phyloP scores from a whole-genome alignment of 2,113 vertebrate species.

The Butorides virescens region DNA sequence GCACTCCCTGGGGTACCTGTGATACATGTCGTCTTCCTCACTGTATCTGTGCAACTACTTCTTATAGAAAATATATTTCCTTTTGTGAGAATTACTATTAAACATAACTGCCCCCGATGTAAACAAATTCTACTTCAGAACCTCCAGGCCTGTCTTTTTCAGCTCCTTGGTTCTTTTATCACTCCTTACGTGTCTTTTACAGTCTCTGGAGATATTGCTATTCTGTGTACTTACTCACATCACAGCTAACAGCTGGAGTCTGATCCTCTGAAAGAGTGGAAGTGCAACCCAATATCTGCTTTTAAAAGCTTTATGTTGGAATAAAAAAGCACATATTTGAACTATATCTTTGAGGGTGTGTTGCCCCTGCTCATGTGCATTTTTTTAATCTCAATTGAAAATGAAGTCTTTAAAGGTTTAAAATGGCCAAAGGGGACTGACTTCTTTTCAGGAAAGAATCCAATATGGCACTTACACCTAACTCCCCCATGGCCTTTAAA shows the following conservation, averaged over 20 bases:
- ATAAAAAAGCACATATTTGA: neutral
- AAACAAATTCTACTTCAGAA: slow-evolving; percentile 3
- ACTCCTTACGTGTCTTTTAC: neutral
- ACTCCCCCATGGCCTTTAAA: neutral
- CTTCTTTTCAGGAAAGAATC: neutral
- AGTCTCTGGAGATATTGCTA: neutral
- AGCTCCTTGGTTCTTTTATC: neutral
- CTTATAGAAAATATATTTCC: neutral
- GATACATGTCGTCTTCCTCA: neutral
- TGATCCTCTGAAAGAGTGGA: neutral
- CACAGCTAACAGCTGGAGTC: neutral
- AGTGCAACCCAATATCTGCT: neutral
- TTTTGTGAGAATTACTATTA: neutral
- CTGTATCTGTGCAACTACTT: neutral
- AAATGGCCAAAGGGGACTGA: neutral
- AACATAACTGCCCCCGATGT: neutral
- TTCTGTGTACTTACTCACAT: neutral
- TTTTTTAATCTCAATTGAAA: slow-evolving; percentile 44
- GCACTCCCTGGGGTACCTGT: neutral
- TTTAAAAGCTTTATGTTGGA: slow-evolving; percentile 4
- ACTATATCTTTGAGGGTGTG: neutral
- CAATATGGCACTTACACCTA: neutral
- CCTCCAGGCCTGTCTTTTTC: neutral
- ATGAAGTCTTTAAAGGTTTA: slow-evolving; percentile 33
- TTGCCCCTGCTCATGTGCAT: neutral